Conservation (phyloP, 64 coral and sea anemone genomes). For the Trachythela sp. region DNA sequence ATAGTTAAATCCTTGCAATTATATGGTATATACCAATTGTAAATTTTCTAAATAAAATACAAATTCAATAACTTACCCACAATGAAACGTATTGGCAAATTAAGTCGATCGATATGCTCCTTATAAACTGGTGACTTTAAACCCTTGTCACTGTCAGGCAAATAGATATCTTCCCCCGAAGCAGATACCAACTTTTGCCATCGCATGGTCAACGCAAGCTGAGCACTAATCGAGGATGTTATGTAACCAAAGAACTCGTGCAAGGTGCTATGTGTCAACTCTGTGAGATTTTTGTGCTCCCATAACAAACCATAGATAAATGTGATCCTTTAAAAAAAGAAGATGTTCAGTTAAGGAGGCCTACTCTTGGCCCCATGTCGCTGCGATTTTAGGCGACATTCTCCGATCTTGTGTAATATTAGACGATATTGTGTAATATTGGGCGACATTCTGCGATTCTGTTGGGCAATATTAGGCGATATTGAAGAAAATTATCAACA, state of each 20-base stretch:
- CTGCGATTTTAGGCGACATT: too few species aligned
- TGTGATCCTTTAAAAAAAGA: slow-evolving; percentile 12
- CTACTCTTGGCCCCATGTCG: too few species aligned
- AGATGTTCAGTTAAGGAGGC: not conserved
- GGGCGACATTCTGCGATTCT: too few species aligned
- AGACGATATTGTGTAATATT: too few species aligned
- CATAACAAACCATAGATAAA: slow-evolving; percentile 49
- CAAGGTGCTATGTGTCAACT: slow-evolving; percentile 39
- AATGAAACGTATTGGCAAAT: slow-evolving; percentile 49
- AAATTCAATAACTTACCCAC: slow-evolving; percentile 17
- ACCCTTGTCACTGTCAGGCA: slow-evolving; percentile 37
- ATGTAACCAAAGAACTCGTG: slow-evolving; percentile 61
- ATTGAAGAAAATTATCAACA: too few species aligned
- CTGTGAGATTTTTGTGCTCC: slow-evolving; percentile 53
- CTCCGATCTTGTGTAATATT: too few species aligned
- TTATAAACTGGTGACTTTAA: not conserved
- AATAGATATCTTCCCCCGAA: slow-evolving; percentile 52
- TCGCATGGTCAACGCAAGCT: slow-evolving; percentile 36
- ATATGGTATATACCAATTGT: too few species aligned
- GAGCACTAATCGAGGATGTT: slow-evolving; percentile 2
- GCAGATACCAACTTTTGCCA: slow-evolving; percentile 35
- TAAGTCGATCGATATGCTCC: slow-evolving; percentile 37
- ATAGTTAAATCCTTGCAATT: too few species aligned
- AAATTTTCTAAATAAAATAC: not conserved
- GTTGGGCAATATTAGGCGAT: too few species aligned